These are phyloP conservation scores for Lagorchestes hirsutus DNA, from an alignment of 2,797 vertebrate genomes.

Conservation along the genomic window DNA sequence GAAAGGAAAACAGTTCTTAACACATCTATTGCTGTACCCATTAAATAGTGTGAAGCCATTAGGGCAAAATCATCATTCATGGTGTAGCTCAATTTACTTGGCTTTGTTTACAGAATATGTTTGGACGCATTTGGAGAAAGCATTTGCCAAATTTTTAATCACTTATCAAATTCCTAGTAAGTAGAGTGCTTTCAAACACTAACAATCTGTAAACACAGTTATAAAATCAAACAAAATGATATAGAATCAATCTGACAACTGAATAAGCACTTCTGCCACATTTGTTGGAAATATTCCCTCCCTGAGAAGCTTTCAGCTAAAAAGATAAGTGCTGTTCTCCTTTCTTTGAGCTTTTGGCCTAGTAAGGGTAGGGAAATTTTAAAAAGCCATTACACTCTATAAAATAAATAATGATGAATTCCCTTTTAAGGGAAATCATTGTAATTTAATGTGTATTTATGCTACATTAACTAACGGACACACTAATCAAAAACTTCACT, in stretches of 20 bases:
- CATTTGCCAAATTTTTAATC: slow-evolving; percentile 65
- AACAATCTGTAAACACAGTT: slow-evolving; percentile 59
- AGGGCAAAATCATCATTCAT: slow-evolving; percentile 34
- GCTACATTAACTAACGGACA: slow-evolving; percentile 23
- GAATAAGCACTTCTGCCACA: slow-evolving; percentile 40
- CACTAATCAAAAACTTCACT: not conserved
- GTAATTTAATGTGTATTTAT: not conserved
- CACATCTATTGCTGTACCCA: slow-evolving; percentile 4
- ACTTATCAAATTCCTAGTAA: slow-evolving; percentile 59
- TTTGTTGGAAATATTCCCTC: slow-evolving; percentile 55
- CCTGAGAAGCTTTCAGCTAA: slow-evolving; percentile 40
- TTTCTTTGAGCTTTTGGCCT: not conserved
- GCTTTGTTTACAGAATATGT: slow-evolving; percentile 57
- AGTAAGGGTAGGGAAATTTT: not conserved
- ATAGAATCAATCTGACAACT: slow-evolving; percentile 46
- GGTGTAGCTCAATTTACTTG: slow-evolving; percentile 14
- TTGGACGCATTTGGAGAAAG: slow-evolving; percentile 57
- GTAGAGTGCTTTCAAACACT: slow-evolving; percentile 58
- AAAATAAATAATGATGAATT: slow-evolving; percentile 14
- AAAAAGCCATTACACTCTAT: slow-evolving; percentile 4
- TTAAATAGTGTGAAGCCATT: slow-evolving; percentile 49
- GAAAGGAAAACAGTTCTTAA: slow-evolving; percentile 10
- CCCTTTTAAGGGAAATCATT: not conserved
- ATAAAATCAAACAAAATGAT: slow-evolving; percentile 63
- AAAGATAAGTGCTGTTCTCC: not conserved